Evolutionary conservation across 1,140 invertebrate species (phyloP), one percentile per base, ranked within the genome.

Genomic region (Phthorimaea operculella): DNA sequence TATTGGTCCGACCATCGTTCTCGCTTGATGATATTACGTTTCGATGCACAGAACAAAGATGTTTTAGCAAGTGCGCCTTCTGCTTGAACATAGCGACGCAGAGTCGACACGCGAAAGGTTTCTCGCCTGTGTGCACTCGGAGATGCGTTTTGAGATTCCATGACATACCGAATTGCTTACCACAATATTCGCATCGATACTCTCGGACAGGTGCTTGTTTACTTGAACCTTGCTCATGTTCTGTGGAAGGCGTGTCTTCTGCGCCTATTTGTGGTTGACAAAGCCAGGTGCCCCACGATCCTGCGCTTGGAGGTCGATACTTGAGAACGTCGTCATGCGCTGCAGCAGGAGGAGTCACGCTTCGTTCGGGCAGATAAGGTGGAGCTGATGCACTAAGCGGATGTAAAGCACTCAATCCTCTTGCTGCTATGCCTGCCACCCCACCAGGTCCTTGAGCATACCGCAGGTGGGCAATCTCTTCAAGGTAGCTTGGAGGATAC

Each of bases 31-130:
- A 91, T 74, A 94, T 94, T 15, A 94, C 92, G 65, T 93, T 93
- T 62, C 93, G 87, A 86, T 95, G 93, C 10, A 95, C 93, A 51
- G 93, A 94, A 75, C 93, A 94, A 59, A 95, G 86, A 70, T 95
- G 93, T 81, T 94, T 95, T 14, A 94, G 79, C 52, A 95, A 83
- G 74, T 94, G 93, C 2, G 93, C 93, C 77, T 95, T 95, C 64
- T 95, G 93, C 75, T 94, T 94, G 78, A 95, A 95, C 93, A 94
- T 94, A 28, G 93, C 93, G 12, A 94, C 92, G 72, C 93, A 96
- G 1, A 95, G 88, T 62, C 93, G 88, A 87, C 93, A 96, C 42
- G 93, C 93, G 68, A 94, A 95, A 5, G 93, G 94, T 74, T 94
- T 96, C 65, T 95, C 94, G 48, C 93, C 94, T 0, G 93, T 95